Evolutionary conservation across 2,113 vertebrate genomes (phyloP), one percentile per base, ranked within the genome.

Genomic region (Peucedramus taeniatus): DNA sequence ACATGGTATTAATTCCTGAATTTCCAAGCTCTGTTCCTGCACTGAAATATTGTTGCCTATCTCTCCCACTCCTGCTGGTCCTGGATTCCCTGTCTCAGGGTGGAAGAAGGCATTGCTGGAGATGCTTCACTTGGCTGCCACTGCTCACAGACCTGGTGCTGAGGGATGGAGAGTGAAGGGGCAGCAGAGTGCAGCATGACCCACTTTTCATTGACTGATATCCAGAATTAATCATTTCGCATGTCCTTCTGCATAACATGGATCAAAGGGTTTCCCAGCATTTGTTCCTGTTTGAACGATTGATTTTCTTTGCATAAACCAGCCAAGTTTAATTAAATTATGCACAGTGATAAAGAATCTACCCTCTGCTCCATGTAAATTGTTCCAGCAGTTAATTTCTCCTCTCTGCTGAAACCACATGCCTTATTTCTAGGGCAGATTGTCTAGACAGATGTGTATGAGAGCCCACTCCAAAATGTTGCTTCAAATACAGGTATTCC

Each of bases 1-100:
- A 94, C 87, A 53, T 50, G 49, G 30, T 89, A 45, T 87, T 90
- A 94, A 87, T 89, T 93, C 57, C 45, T 91, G 66, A 87, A 87
- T 88, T 90, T 93, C 66, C 59, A 69, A 77, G 42, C 50, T 88
- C 50, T 66, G 6, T 63, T 90, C 63, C 69, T 79, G 35, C 35
- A 18, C 49, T 61, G n/a, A 64, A 89, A 31, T 65, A 10, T 86
- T 89, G n/a, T 79, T 72, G 63, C 50, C 28, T 54, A 2, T 53
- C 42, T 87, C 18, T 78, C 39, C 28, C 16, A 7, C 4, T 44
- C 22, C 18, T 42, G 22, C 26, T 65, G 15, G 64, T 84, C 21
- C 60, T 75, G n/a, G 5, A 13, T 82, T 87, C 53, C 33, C 30
- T 13, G 12, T 77, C 37, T 40, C 31, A 42, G 18, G 26, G 15